A percentile compares a stretch with the other conserved stretches of the same genome.
phyloP scores from a whole-genome alignment of 2,888 invertebrate genomes.

The Timema podura region DNA sequence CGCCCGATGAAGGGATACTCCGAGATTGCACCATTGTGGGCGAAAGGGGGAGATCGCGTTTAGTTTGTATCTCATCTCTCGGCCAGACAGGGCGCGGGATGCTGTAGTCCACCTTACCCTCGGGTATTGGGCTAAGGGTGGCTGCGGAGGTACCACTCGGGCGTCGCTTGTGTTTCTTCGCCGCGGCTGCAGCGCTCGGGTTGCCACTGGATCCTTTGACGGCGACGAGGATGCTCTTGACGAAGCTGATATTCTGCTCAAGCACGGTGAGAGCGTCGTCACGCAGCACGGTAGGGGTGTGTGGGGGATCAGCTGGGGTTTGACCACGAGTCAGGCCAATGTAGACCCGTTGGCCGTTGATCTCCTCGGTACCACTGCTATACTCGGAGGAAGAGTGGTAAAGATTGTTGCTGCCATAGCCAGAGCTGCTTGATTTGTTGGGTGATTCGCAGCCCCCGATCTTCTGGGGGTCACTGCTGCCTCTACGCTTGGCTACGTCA shows the following conservation, averaged over 20 bases:
- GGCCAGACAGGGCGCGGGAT: constrained; percentile 48
- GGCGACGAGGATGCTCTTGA: constrained; percentile 43
- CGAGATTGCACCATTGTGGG: constrained; percentile 3
- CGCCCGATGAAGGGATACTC: neutral
- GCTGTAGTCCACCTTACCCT: constrained; percentile 45
- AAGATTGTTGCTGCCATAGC: constrained; percentile 41
- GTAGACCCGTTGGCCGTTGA: neutral
- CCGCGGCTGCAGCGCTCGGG: constrained; percentile 7
- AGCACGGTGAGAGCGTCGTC: constrained; percentile 41
- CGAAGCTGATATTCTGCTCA: constrained; percentile 44
- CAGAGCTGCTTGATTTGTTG: constrained; percentile 43
- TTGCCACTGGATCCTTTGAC: constrained; percentile 32
- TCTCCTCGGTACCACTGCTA: constrained; percentile 25
- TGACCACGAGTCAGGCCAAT: constrained; percentile 30
- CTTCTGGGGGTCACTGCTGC: neutral
- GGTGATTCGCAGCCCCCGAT: constrained; percentile 23
- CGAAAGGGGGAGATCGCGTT: neutral
- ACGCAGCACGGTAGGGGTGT: constrained; percentile 31
- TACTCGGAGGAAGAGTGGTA: constrained; percentile 32
- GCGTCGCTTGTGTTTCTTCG: constrained; percentile 18
- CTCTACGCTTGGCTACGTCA: constrained; percentile 26
- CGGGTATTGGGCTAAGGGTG: constrained; percentile 47
- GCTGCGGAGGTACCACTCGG: constrained; percentile 34
- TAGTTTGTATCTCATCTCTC: constrained; percentile 30
- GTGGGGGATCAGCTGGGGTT: constrained; percentile 33